These are phyloP conservation scores for Austrolebias charrua DNA, from an alignment of 2,797 vertebrate species.

Conservation along the genomic window DNA sequence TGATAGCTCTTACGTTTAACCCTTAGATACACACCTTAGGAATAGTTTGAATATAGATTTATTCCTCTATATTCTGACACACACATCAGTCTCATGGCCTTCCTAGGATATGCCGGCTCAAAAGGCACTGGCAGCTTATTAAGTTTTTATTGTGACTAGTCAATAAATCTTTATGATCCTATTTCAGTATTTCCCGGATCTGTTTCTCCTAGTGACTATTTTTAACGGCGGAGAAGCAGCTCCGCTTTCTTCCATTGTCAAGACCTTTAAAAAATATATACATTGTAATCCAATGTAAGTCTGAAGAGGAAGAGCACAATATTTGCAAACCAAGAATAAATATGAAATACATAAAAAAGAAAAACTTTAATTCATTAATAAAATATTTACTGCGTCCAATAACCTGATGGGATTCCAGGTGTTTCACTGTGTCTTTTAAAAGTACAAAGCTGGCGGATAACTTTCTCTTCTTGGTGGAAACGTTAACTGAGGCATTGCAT, in stretches of 20 bases:
- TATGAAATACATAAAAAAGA: not conserved
- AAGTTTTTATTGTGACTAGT: conserved; percentile 40
- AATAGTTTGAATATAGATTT: conserved; percentile 5
- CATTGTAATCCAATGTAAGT: conserved; percentile 1
- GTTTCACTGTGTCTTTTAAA: not conserved
- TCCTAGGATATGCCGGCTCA: conserved; percentile 15
- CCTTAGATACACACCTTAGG: conserved; percentile 7
- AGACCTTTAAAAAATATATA: conserved; percentile 23
- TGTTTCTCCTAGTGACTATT: not conserved
- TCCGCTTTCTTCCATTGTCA: conserved; percentile 16
- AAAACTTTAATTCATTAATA: not conserved
- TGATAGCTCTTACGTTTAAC: conserved; percentile 32
- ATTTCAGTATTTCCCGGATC: conserved; percentile 19
- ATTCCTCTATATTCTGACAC: conserved; percentile 17
- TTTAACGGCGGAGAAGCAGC: conserved; percentile 23
- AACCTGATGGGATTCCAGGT: no score
- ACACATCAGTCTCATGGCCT: conserved; percentile 7
- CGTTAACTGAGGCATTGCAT: conserved; percentile 15
- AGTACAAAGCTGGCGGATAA: not conserved
- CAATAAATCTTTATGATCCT: conserved; percentile 34
- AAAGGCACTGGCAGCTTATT: conserved; percentile 30
- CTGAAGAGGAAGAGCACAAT: not conserved
- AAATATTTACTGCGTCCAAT: not conserved
- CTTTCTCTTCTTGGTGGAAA: not conserved
- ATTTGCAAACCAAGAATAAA: not conserved